phyloP scores from a whole-genome alignment of 2,888 invertebrate species.

The Pseudeuparius sepicola region DNA sequence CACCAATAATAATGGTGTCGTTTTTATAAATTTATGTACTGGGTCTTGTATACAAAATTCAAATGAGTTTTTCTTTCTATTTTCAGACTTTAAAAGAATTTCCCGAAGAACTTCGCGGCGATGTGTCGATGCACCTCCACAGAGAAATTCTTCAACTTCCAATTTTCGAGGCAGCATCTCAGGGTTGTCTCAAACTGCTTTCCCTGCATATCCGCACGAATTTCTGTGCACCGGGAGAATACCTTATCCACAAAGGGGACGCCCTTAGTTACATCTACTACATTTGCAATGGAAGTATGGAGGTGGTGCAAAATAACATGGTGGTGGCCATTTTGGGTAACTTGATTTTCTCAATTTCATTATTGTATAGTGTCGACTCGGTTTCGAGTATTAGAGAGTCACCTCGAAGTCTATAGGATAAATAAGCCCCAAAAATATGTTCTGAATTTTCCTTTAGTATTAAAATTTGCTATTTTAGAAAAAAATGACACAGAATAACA shows the following conservation, averaged over 20 bases:
- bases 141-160: slow-evolving; percentile 88
- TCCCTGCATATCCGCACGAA: slow-evolving; percentile 88
- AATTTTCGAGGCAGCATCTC: slow-evolving; percentile 89
- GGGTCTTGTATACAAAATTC: too few relatives aligned
- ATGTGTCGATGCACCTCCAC: slow-evolving; percentile 92
- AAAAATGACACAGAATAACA: too few relatives aligned
- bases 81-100: slow-evolving; percentile 85
- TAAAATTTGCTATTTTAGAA: too few relatives aligned
- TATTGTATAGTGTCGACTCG: too few relatives aligned
- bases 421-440: too few relatives aligned
- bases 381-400: too few relatives aligned
- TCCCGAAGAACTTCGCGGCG: slow-evolving; percentile 90
- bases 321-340: slow-evolving; percentile 93
- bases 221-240: slow-evolving; percentile 95
- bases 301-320: slow-evolving; percentile 92
- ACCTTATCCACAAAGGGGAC: slow-evolving; percentile 88
- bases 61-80: too few relatives aligned
- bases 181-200: slow-evolving; percentile 86
- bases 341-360: slow-evolving; percentile 32
- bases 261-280: slow-evolving; percentile 90
- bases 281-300: slow-evolving; percentile 95
- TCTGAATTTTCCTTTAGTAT: too few relatives aligned
- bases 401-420: too few relatives aligned
- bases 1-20: too few relatives aligned
- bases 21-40: too few relatives aligned